These are phyloP conservation scores for Chaetops frenatus DNA, from an alignment of 2,113 vertebrate species.

Conservation along the genomic window DNA sequence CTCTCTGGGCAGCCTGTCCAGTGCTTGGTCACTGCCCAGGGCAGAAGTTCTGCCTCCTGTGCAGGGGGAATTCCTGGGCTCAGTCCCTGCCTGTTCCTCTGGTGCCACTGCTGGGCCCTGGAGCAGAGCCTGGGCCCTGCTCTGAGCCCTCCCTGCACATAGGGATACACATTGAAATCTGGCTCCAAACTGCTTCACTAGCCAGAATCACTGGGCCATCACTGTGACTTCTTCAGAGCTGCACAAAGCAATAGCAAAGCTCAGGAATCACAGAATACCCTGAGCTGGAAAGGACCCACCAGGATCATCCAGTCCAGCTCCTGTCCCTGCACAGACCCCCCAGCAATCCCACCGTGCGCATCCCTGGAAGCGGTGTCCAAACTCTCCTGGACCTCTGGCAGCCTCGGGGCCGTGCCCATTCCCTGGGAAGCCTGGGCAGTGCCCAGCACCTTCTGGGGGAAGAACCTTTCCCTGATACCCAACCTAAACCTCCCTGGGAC, in stretches of 20 bases:
- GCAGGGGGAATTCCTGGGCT: neutral
- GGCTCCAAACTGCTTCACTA: neutral
- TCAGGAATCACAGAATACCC: neutral
- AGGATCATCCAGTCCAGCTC: accelerated
- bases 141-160: neutral
- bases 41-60: neutral
- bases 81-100: accelerated
- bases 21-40: neutral
- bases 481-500: accelerated
- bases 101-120: neutral
- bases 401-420: neutral
- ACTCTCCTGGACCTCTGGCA: neutral
- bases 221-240: neutral
- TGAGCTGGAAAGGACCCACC: neutral
- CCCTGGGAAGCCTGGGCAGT: neutral
- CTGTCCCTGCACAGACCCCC: neutral
- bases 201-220: neutral
- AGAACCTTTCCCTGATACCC: accelerated
- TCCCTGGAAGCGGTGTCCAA: neutral
- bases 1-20: neutral
- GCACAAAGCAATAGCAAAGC: neutral
- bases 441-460: neutral
- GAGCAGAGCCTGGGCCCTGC: neutral
- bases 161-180: neutral
- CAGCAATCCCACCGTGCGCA: neutral